Conservation (phyloP, 2,113 vertebrate genomes). For the Oncorhynchus keta region DNA sequence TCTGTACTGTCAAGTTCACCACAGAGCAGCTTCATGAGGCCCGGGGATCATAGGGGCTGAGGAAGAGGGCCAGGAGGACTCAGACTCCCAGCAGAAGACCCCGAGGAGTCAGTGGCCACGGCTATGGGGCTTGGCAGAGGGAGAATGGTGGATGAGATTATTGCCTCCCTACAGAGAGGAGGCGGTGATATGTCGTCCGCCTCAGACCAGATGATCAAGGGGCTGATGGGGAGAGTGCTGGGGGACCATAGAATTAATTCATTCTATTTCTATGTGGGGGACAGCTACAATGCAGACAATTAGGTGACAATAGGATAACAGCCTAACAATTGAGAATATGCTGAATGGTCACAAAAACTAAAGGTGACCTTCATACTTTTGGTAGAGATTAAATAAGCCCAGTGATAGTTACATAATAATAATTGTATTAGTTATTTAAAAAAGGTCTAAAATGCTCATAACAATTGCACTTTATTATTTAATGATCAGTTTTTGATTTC, state of each 20-base stretch:
- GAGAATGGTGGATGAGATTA: slow-evolving; percentile 71
- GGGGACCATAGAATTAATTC: slow-evolving; percentile 29
- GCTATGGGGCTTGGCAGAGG: slow-evolving; percentile 29
- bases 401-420: no score
- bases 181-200: slow-evolving; percentile 43
- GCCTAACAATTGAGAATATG: not conserved
- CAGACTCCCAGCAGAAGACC: slow-evolving; percentile 16
- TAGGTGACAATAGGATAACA: slow-evolving; percentile 53
- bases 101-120: slow-evolving; percentile 18
- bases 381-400: no score
- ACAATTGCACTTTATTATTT: no score
- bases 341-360: not conserved
- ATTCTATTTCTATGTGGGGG: not conserved
- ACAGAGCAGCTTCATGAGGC: slow-evolving; percentile 35
- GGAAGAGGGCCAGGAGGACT: slow-evolving; percentile 19
- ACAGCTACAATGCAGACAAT: slow-evolving; percentile 61
- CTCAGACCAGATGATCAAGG: slow-evolving; percentile 68
- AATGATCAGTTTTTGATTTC: no score
- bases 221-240: slow-evolving; percentile 70
- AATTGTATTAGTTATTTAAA: no score
- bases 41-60: slow-evolving; percentile 15
- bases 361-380: not conserved
- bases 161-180: slow-evolving; percentile 66
- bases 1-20: slow-evolving; percentile 56
- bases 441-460: no score